Percentiles rank a stretch among this genome's conserved stretches.
Conservation (phyloP, 1,140 invertebrate species). For the Yoshiicerus persimilis region DNA sequence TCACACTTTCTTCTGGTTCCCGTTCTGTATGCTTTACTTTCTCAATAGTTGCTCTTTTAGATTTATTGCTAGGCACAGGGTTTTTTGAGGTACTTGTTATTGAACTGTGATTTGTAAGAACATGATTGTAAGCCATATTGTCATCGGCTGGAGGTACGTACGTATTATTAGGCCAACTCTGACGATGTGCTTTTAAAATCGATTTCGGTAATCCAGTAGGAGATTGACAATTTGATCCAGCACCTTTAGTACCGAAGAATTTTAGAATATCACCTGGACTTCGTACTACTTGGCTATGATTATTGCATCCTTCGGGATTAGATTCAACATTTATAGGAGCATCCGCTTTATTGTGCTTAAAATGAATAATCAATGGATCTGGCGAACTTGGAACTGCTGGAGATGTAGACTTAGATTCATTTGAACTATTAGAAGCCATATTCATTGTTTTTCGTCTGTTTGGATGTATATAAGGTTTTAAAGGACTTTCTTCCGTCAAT, state of each 20-base stretch:
- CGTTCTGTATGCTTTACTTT: background rate
- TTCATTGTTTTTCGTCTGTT: background rate
- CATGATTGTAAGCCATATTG: background rate
- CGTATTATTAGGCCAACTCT: background rate
- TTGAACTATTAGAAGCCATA: background rate
- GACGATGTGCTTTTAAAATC: background rate
- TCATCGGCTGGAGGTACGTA: background rate
- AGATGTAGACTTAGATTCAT: background rate
- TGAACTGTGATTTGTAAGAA: background rate
- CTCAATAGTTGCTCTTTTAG: background rate
- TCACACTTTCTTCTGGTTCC: background rate
- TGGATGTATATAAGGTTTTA: background rate
- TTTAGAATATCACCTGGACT: constrained; percentile 26
- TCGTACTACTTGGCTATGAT: background rate
- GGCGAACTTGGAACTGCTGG: background rate
- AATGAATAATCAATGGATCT: background rate
- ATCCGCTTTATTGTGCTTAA: background rate
- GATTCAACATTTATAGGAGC: background rate
- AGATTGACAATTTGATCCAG: background rate
- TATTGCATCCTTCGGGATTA: background rate
- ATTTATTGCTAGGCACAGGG: background rate
- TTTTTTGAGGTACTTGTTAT: background rate
- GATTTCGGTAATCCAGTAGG: background rate
- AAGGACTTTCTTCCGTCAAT: background rate
- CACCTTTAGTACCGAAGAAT: background rate